A percentile compares a stretch with the other conserved stretches of the same genome.
phyloP scores from a whole-genome alignment of 2,797 vertebrate genomes.

The Leptatherina wallacei region DNA sequence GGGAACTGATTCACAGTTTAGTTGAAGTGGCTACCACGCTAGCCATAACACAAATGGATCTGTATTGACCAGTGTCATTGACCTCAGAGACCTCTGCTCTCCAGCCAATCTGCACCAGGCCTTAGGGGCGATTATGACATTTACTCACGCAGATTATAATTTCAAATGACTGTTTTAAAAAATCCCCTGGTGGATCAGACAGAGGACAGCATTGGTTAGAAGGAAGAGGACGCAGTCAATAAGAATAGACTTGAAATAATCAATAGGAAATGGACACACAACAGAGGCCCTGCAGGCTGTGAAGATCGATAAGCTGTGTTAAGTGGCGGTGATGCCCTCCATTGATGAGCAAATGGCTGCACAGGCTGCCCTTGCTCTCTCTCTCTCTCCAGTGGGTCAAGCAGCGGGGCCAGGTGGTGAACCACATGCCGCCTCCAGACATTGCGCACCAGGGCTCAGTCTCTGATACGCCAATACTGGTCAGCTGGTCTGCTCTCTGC shows the following conservation, averaged over 20 bases:
- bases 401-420: conserved; percentile 85
- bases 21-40: conserved; percentile 38
- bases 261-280: conserved; percentile 88
- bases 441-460: conserved; percentile 61
- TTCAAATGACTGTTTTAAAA: conserved; percentile 88
- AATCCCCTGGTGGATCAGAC: conserved; percentile 75
- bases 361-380: conserved; percentile 70
- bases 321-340: conserved; percentile 85
- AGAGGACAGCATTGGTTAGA: conserved; percentile 65
- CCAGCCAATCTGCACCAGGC: conserved; percentile 79
- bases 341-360: conserved; percentile 86
- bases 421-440: conserved; percentile 81
- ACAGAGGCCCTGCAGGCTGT: conserved; percentile 80
- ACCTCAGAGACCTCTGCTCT: conserved; percentile 81
- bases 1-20: conserved; percentile 50
- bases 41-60: conserved; percentile 76
- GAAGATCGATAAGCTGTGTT: conserved; percentile 87
- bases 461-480: conserved; percentile 67
- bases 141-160: conserved; percentile 88
- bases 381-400: conserved; percentile 80
- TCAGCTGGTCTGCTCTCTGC: conserved; percentile 78
- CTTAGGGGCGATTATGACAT: conserved; percentile 88
- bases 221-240: conserved; percentile 76
- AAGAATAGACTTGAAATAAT: conserved; percentile 87
- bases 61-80: conserved; percentile 80